Evolutionary conservation across 2,888 invertebrate species (phyloP).

Genomic region (Andrena fulva): DNA sequence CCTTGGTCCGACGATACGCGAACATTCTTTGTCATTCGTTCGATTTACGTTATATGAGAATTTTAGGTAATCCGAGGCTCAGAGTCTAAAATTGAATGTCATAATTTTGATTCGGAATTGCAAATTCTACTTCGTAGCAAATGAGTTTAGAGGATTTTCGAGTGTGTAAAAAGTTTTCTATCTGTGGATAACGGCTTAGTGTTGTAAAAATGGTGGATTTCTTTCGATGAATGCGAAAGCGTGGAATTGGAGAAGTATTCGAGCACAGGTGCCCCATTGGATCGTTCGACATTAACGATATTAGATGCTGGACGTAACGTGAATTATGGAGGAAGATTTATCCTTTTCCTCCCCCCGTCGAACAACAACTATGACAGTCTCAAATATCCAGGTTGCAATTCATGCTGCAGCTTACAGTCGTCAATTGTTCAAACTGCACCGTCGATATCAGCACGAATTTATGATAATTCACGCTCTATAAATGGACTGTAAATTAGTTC

Average conservation of each 20-base stretch:
- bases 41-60: not conserved
- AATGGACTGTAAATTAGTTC: not conserved
- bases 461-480: not conserved
- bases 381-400: conserved; percentile 22
- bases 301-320: conserved; percentile 56
- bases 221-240: conserved; percentile 9
- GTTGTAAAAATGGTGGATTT: not conserved
- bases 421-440: conserved; percentile 27
- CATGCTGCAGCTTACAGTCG: conserved; percentile 18
- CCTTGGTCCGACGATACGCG: conserved; percentile 17
- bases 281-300: conserved; percentile 63
- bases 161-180: too few relatives aligned
- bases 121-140: too few relatives aligned
- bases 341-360: conserved; percentile 13
- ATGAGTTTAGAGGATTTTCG: too few relatives aligned
- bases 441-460: not conserved
- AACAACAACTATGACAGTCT: conserved; percentile 23
- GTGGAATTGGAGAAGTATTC: conserved; percentile 29
- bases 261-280: conserved; percentile 58
- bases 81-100: too few relatives aligned
- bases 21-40: conserved; percentile 35
- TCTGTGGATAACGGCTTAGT: not conserved
- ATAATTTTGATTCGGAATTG: too few relatives aligned
- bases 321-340: conserved; percentile 62
- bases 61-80: too few relatives aligned